These are phyloP conservation scores for Corvus cornix DNA, from an alignment of 2,113 vertebrate species.

Conservation along the genomic window DNA sequence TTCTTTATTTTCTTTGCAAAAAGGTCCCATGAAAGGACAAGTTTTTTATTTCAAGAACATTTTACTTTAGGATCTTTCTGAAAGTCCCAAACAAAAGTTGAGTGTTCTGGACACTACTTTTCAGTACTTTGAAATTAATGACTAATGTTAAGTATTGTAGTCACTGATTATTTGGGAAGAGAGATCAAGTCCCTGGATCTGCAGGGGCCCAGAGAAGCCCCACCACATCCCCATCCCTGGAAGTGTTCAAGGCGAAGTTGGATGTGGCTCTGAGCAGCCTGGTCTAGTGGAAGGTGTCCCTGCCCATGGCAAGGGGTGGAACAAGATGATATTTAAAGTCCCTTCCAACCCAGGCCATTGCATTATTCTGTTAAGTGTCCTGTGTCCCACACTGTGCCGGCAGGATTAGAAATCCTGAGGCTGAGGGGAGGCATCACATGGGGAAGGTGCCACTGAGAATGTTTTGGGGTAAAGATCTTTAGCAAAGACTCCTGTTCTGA, in stretches of 20 bases:
- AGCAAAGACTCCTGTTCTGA: neutral
- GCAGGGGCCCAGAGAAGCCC: neutral
- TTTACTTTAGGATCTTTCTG: neutral
- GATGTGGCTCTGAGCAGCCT: neutral
- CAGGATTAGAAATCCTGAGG: neutral
- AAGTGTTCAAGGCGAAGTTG: neutral
- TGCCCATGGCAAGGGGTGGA: neutral
- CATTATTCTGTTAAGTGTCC: neutral
- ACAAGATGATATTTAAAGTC: neutral
- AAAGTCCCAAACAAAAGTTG: neutral
- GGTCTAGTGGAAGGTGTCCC: neutral
- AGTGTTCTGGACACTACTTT: neutral
- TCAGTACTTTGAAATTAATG: neutral
- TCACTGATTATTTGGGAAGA: neutral
- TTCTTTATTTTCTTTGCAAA: neutral
- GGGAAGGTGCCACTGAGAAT: no score
- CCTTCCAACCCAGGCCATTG: neutral
- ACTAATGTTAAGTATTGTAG: neutral
- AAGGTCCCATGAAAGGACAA: neutral
- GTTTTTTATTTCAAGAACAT: neutral
- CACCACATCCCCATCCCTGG: neutral
- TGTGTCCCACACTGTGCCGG: neutral
- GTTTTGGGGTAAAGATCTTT: neutral
- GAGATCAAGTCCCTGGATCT: neutral
- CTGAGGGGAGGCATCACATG: accelerated